These are phyloP conservation scores for Pseudachorutes palmiensis DNA, from an alignment of 1,140 invertebrate species.

Conservation along the genomic window DNA sequence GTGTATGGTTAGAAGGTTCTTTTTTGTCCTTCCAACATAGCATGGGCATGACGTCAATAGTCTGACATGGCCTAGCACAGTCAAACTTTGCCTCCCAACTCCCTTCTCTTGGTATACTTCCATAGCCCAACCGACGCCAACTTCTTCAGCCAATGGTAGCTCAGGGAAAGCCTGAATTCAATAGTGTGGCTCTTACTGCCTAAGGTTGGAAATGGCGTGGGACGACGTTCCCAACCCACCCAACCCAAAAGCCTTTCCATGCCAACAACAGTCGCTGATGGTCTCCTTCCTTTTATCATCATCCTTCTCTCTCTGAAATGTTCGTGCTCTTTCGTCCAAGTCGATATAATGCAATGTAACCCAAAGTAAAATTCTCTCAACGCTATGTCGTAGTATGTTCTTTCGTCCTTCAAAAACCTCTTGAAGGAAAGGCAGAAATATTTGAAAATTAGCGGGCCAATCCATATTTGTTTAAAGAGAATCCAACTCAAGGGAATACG, in stretches of 20 bases:
- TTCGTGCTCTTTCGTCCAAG: not conserved
- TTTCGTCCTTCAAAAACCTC: not conserved
- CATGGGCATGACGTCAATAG: constrained; percentile 25
- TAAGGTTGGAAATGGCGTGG: too few species aligned
- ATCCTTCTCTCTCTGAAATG: not conserved
- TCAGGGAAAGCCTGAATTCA: not conserved
- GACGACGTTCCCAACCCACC: not conserved
- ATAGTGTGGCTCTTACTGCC: not conserved
- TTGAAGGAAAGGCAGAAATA: not conserved
- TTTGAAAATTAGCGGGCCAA: not conserved
- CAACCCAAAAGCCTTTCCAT: not conserved
- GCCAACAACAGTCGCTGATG: not conserved
- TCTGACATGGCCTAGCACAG: not conserved
- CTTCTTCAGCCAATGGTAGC: not conserved
- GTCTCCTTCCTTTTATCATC: not conserved
- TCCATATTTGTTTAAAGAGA: too few species aligned
- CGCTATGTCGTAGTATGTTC: not conserved
- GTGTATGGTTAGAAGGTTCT: constrained; percentile 17
- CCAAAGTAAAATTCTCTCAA: not conserved
- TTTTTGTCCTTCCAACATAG: constrained; percentile 18
- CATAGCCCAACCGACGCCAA: not conserved
- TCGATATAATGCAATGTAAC: not conserved
- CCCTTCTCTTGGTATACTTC: too few species aligned
- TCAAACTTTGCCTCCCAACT: not conserved
- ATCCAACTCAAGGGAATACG: too few species aligned